Base-by-base conservation (phyloP, 1,140 invertebrate genomes). In the Drosophila subpulchrella region DNA sequence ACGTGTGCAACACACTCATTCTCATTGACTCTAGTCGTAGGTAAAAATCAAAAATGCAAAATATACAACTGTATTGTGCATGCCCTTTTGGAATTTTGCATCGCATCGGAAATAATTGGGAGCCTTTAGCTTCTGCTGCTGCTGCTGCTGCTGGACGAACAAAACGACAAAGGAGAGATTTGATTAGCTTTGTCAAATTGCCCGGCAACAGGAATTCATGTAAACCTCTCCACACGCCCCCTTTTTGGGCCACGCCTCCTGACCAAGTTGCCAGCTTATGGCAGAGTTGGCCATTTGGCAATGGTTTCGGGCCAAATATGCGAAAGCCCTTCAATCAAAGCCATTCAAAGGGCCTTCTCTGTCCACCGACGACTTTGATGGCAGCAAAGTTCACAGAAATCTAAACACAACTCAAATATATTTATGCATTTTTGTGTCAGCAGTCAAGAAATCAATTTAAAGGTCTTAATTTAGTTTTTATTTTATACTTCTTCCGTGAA, bases 161-260 rank as follows among this genome's bases (percentile, higher is more conserved):
- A 15, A 30, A 53, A 32, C 20, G 10, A 62, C 34, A 63, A 46
- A 34, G 46, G 32, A 17, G 6, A 41, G 34, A 32, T 44, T 63
- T 75, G 57, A 62, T 74, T 74, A 58, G 70, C 73, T 74, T 58
- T 44, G 70, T 53, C 50, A 51, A 59, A 44, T 71, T 72, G 68
- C 15, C 71, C 42, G 15, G 57, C 57, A 62, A 38, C 58, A 6
- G 57, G 34, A 47, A 30, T 65, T 60, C 41, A 38, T 47, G 32
- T 36, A 46, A 46, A 7, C 41, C 46, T 11, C 12, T 10, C 12
- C 6, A 27, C 27, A 27, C 27, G 27, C 27, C 27, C 27, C 27
- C 27, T 27, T 5, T 27, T 27, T 20, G 12, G 51, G 15, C 13
- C 27, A 41, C 24, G 27, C 56, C 15, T 3, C 6, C 24, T 38